Percentiles rank a stretch among this genome's conserved stretches.
Conservation (phyloP, 1,140 invertebrate genomes). For the Metaphire vulgaris region DNA sequence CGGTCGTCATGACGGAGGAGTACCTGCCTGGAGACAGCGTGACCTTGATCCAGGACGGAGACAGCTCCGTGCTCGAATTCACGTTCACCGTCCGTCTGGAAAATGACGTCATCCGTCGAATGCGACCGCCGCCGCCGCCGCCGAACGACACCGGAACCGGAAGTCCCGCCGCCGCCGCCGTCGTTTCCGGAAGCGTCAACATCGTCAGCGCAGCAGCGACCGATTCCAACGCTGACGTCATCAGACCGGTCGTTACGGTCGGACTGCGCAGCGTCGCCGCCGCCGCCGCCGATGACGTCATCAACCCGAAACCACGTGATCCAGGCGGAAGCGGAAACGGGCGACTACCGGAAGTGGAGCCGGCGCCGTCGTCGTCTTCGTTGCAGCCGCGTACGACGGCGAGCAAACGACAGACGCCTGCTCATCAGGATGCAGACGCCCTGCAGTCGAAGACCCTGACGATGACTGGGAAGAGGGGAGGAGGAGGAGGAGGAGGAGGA, state of each 20-base stretch:
- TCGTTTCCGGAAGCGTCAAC: not conserved
- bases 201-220: not conserved
- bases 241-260: not conserved
- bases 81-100: slow-evolving; percentile 14
- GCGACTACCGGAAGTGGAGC: no score
- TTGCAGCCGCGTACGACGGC: no score
- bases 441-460: no score
- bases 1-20: not conserved
- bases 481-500: not conserved
- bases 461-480: not conserved
- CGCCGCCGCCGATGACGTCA: not conserved
- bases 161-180: not conserved
- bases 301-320: no score
- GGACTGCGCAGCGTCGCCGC: not conserved
- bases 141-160: not conserved
- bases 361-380: no score
- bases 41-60: not conserved
- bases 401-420: no score
- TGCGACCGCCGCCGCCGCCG: not conserved
- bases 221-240: not conserved
- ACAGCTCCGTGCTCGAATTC: slow-evolving; percentile 18
- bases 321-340: no score
- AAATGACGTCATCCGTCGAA: not conserved
- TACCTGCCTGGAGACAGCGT: not conserved
- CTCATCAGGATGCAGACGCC: no score